A percentile compares a stretch with the other conserved stretches of the same genome.
Conservation (phyloP, 2,113 vertebrate genomes). For the Odocoileus virginianus region DNA sequence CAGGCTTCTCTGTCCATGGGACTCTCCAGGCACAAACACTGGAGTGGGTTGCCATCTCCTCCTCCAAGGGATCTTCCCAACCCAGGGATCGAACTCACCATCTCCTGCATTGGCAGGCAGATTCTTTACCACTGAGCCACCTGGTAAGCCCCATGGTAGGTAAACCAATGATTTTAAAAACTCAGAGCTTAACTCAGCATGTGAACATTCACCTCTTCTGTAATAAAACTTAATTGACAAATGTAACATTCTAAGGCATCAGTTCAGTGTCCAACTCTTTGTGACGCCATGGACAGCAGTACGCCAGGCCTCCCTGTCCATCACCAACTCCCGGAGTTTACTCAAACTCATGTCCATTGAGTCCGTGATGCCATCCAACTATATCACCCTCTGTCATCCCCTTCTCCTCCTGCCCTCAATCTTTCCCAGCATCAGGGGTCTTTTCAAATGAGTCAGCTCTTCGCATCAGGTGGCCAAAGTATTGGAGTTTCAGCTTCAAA, state of each 20-base stretch:
- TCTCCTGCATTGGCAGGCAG: neutral
- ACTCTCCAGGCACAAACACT: neutral
- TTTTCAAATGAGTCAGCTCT: neutral
- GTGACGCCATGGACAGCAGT: neutral
- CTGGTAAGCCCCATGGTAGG: neutral
- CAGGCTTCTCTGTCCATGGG: neutral
- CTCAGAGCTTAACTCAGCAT: neutral
- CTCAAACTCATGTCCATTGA: neutral
- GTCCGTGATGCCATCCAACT: neutral
- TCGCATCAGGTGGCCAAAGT: neutral
- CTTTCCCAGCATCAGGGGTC: neutral
- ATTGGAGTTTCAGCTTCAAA: neutral
- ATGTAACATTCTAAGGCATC: neutral
- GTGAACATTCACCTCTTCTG: neutral
- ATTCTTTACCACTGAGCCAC: neutral
- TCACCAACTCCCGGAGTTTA: neutral
- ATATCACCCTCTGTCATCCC: neutral
- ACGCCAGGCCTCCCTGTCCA: neutral
- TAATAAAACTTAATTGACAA: neutral
- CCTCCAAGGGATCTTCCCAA: neutral
- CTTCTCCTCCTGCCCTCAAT: neutral
- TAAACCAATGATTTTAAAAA: neutral
- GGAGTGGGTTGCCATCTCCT: neutral
- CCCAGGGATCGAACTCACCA: neutral
- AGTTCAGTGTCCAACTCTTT: neutral